These are phyloP conservation scores for Cladopsammia gracilis DNA, from an alignment of 64 coral and sea anemone genomes.

Conservation along the genomic window DNA sequence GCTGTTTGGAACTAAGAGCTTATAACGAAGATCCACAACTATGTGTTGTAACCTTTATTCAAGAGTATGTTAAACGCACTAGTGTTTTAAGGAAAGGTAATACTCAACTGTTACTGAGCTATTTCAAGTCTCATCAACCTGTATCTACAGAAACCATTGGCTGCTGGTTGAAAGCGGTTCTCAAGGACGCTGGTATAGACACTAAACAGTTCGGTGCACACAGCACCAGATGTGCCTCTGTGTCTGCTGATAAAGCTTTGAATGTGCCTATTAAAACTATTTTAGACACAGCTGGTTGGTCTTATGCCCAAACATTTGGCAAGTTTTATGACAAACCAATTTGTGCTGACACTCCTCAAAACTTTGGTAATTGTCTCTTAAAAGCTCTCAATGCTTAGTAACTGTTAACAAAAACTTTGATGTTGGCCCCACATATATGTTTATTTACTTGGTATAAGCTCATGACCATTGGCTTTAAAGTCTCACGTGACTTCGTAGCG, in stretches of 20 bases:
- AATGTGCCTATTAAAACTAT: constrained; percentile 28
- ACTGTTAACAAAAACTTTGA: no score
- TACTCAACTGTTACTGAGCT: constrained; percentile 46
- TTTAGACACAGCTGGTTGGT: constrained; percentile 57
- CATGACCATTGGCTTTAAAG: no score
- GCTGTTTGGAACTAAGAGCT: not conserved
- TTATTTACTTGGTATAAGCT: no score
- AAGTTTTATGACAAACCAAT: constrained; percentile 65
- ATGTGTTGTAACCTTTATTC: constrained; percentile 24
- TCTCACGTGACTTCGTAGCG: no score
- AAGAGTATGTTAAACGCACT: constrained; percentile 16
- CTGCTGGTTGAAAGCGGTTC: constrained; percentile 33
- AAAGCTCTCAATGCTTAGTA: no score
- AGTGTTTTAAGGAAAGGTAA: not conserved
- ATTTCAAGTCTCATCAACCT: constrained; percentile 35
- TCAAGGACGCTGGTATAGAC: constrained; percentile 36
- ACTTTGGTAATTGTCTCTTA: no score
- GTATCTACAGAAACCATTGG: constrained; percentile 35
- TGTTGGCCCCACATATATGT: no score
- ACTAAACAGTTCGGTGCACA: constrained; percentile 29
- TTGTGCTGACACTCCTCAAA: no score
- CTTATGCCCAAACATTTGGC: constrained; percentile 52
- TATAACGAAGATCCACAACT: not conserved
- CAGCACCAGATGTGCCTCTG: constrained; percentile 56
- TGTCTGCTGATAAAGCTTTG: constrained; percentile 43